phyloP scores from a whole-genome alignment of 2,888 invertebrate genomes.

The Caenorhabditis wallacei region DNA sequence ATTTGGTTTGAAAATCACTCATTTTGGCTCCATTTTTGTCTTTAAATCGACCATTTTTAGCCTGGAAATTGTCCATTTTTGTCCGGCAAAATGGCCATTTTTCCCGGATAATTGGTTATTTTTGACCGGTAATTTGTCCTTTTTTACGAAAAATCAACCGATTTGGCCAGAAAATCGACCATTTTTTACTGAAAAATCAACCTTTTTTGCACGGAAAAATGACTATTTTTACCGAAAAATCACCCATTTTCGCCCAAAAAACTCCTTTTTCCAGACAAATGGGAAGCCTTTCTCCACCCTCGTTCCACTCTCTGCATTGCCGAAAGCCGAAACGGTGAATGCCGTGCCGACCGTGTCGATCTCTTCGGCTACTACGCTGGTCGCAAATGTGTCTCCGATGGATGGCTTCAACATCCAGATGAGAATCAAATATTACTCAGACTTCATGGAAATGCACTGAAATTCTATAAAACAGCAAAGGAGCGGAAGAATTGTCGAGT shows the following conservation, averaged over 20 bases:
- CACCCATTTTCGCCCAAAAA: background rate
- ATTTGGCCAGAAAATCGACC: too few species aligned
- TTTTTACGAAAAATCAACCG: too few species aligned
- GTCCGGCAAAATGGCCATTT: too few species aligned
- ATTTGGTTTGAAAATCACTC: too few species aligned
- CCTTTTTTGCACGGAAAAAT: too few species aligned
- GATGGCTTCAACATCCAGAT: slow-evolving; percentile 79
- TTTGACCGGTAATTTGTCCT: too few species aligned
- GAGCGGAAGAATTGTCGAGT: slow-evolving; percentile 77
- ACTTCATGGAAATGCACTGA: slow-evolving; percentile 80
- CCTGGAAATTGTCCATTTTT: too few species aligned
- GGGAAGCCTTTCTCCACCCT: slow-evolving; percentile 71
- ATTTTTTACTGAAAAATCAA: too few species aligned
- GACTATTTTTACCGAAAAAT: too few species aligned
- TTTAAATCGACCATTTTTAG: too few species aligned
- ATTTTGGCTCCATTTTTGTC: too few species aligned
- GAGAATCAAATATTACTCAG: slow-evolving; percentile 79
- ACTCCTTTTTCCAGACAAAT: slow-evolving; percentile 44
- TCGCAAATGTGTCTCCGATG: slow-evolving; percentile 77
- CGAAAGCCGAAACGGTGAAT: slow-evolving; percentile 67
- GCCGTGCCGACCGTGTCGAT: slow-evolving; percentile 68
- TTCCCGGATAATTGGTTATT: too few species aligned
- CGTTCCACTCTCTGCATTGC: slow-evolving; percentile 59
- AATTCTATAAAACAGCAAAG: slow-evolving; percentile 80
- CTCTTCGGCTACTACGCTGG: slow-evolving; percentile 78